Conservation (phyloP, 1,140 invertebrate genomes). For the Zeugodacus cucurbitae region DNA sequence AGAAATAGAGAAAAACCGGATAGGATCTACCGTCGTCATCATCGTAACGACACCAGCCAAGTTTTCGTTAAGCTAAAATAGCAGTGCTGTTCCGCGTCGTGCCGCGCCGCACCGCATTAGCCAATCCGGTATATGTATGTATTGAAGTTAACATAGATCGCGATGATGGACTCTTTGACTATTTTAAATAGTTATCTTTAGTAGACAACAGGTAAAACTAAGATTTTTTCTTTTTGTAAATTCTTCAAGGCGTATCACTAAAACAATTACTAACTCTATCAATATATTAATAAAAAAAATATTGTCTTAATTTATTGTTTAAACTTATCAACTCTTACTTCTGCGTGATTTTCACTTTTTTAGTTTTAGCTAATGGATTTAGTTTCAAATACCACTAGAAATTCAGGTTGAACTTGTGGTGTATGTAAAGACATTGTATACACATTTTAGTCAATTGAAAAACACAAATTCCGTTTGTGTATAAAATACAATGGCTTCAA, state of each 20-base stretch:
- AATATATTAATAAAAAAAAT: too few species aligned
- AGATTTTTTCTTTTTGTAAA: background rate
- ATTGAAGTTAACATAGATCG: background rate
- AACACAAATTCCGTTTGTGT: background rate
- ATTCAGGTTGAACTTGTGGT: background rate
- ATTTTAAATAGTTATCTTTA: background rate
- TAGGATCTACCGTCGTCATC: conserved; percentile 11
- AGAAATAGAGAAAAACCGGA: conserved; percentile 38
- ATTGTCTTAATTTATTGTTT: too few species aligned
- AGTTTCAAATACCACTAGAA: background rate
- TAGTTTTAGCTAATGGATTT: background rate
- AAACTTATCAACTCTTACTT: background rate
- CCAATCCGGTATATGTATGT: background rate
- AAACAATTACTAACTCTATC: background rate
- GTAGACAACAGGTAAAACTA: background rate
- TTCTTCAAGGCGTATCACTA: background rate
- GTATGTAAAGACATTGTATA: background rate
- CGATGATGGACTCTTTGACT: background rate
- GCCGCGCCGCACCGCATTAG: background rate
- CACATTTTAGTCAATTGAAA: background rate
- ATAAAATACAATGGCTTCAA: background rate
- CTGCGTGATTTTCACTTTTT: background rate
- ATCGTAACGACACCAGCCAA: background rate
- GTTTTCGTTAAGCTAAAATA: background rate
- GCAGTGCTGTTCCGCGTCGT: background rate